A percentile compares a stretch with the other conserved stretches of the same genome.
Evolutionary conservation across 2,888 invertebrate species (phyloP).

Genomic region (Macrosiphum euphorbiae): DNA sequence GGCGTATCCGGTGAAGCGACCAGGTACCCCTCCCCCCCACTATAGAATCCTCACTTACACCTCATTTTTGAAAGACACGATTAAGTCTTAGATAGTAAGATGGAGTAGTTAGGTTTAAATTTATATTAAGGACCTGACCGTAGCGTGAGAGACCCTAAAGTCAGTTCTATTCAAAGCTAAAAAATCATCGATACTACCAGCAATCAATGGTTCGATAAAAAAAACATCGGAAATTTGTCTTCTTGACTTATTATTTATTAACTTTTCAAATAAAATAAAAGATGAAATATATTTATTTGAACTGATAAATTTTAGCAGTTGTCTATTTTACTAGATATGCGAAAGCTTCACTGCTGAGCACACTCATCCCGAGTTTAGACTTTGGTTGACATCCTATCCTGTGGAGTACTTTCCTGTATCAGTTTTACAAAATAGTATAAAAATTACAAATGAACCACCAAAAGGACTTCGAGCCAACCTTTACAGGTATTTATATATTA

Average conservation of each 20-base stretch:
- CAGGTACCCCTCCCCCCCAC: too few relatives aligned
- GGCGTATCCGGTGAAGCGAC: too few relatives aligned
- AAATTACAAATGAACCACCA: conserved; percentile 95
- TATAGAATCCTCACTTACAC: neutral
- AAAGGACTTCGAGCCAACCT: conserved; percentile 70
- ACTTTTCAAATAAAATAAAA: neutral
- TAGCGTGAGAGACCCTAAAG: neutral
- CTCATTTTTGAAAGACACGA: neutral
- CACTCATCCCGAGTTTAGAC: conserved; percentile 89
- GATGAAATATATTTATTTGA: neutral
- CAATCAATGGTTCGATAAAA: neutral
- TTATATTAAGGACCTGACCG: too few relatives aligned
- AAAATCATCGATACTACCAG: neutral
- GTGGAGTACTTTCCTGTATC: conserved; percentile 79
- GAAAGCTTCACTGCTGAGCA: conserved; percentile 83
- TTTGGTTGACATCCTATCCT: conserved; percentile 97
- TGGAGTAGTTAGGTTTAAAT: neutral
- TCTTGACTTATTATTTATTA: neutral
- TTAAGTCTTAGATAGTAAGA: neutral
- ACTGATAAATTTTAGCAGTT: neutral
- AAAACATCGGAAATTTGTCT: neutral
- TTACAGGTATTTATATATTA: conserved; percentile 10
- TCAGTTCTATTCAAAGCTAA: neutral
- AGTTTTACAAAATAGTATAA: conserved; percentile 88
- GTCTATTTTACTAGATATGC: conserved; percentile 76